Percentiles rank a stretch among this genome's conserved stretches.
Conservation (phyloP, 1,140 invertebrate species). For the Hypothenemus hampei region DNA sequence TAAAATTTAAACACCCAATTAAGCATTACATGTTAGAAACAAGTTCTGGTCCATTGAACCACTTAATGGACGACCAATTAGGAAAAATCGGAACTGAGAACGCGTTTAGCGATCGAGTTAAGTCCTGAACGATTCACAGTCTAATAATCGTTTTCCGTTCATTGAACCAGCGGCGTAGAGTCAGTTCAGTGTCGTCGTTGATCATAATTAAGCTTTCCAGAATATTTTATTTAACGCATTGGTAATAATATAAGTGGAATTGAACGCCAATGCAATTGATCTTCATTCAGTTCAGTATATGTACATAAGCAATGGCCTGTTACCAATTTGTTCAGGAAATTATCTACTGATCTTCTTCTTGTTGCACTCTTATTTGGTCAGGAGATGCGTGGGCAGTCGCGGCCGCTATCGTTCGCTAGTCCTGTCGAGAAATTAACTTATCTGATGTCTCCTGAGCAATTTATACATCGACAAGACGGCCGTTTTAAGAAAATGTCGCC, state of each 20-base stretch:
- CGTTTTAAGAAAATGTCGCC: slow-evolving; percentile 28
- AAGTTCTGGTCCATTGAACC: no score
- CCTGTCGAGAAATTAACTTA: slow-evolving; percentile 31
- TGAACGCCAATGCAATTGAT: neutral
- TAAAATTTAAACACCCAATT: no score
- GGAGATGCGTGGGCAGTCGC: slow-evolving; percentile 19
- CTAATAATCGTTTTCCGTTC: slow-evolving; percentile 2
- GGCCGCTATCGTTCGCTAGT: slow-evolving; percentile 19
- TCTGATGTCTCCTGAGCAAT: slow-evolving; percentile 29
- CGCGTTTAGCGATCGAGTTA: no score
- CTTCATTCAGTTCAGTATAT: neutral
- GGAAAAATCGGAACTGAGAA: neutral
- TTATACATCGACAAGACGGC: slow-evolving; percentile 27
- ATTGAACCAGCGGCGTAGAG: slow-evolving; percentile 6
- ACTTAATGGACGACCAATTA: neutral
- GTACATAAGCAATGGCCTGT: slow-evolving; percentile 12
- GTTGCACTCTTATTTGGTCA: slow-evolving; percentile 26
- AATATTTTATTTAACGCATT: slow-evolving; percentile 1
- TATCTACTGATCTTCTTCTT: slow-evolving; percentile 22
- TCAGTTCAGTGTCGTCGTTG: neutral
- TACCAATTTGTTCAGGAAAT: slow-evolving; percentile 24
- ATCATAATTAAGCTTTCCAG: neutral
- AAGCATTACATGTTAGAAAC: no score
- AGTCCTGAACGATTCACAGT: neutral
- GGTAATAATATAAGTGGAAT: neutral